Conservation (phyloP, 2,797 vertebrate species). For the Pangasius larnaudii region DNA sequence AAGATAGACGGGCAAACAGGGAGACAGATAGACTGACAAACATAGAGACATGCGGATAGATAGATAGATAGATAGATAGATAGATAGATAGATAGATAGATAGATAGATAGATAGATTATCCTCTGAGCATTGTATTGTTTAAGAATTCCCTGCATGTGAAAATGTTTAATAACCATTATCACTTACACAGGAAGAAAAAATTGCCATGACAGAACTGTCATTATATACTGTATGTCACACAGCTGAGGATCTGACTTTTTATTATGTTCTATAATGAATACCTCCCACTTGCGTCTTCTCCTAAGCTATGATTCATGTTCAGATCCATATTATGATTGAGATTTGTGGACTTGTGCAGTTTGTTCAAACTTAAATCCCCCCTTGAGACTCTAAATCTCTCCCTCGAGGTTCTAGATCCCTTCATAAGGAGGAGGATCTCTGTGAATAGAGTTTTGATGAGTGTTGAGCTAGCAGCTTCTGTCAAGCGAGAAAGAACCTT, state of each 20-base stretch:
- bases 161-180: neutral
- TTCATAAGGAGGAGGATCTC: slow-evolving; percentile 26
- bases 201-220: neutral
- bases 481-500: slow-evolving; percentile 59
- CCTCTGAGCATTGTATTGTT: neutral
- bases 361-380: slow-evolving; percentile 24
- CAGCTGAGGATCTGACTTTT: slow-evolving; percentile 2
- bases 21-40: neutral
- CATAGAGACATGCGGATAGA: neutral
- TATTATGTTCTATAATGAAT: slow-evolving; percentile 20
- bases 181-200: neutral
- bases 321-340: slow-evolving; percentile 6
- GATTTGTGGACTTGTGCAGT: slow-evolving; percentile 17
- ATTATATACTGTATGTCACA: neutral
- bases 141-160: neutral
- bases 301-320: slow-evolving; percentile 18
- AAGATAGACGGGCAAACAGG: neutral
- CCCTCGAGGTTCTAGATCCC: slow-evolving; percentile 15
- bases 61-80: neutral
- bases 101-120: neutral
- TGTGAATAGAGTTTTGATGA: slow-evolving; percentile 35
- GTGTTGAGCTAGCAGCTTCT: slow-evolving; percentile 9
- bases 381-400: slow-evolving; percentile 31
- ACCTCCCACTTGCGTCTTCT: slow-evolving; percentile 27
- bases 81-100: neutral